Evolutionary conservation across 2,113 vertebrate genomes (phyloP).

Genomic region (Rhabdornis inornatus): DNA sequence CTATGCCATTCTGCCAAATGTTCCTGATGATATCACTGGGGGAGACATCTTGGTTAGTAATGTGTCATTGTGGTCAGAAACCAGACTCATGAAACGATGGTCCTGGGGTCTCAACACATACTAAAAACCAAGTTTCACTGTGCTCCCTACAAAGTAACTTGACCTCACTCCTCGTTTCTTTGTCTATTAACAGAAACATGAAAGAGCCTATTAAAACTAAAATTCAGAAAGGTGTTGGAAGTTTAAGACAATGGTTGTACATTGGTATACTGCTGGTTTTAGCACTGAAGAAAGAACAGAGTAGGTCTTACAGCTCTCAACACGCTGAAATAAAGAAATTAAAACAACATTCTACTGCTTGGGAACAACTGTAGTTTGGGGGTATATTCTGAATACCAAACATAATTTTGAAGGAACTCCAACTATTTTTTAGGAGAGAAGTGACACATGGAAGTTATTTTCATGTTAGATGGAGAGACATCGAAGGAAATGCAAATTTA

Average conservation of each 20-base stretch:
- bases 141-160: background rate
- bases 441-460: constrained; percentile 49
- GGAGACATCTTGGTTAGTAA: background rate
- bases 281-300: background rate
- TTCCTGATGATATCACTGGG: background rate
- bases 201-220: background rate
- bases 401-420: background rate
- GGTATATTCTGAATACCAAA: background rate
- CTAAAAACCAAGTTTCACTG: background rate
- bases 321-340: background rate
- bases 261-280: background rate
- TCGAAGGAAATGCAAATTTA: background rate
- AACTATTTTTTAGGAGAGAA: constrained; percentile 8
- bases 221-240: background rate
- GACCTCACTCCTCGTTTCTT: background rate
- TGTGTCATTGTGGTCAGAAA: background rate
- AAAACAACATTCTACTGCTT: background rate
- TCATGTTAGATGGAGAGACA: constrained; percentile 8
- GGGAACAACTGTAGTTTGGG: background rate
- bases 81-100: background rate
- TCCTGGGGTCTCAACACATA: background rate
- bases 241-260: background rate
- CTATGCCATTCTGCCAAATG: background rate
- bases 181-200: background rate
- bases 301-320: background rate